Conservation (phyloP, 2,888 invertebrate genomes). For the Marronus borbonicus region DNA sequence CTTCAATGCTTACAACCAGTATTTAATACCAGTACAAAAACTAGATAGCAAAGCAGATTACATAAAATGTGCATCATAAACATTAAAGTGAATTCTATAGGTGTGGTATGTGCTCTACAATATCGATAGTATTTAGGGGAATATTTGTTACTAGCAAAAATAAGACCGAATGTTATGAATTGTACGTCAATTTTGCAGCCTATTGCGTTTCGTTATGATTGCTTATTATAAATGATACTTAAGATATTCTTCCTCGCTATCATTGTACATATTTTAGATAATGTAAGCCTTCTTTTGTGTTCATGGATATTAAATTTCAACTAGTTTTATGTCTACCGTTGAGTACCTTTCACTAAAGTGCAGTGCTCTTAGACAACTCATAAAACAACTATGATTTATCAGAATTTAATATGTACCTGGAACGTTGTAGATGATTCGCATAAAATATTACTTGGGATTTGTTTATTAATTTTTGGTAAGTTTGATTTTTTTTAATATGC, state of each 20-base stretch:
- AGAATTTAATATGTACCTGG: conserved; percentile 49
- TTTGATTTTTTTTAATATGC: conserved; percentile 50
- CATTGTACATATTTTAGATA: neutral
- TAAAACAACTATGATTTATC: conserved; percentile 45
- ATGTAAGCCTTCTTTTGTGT: neutral
- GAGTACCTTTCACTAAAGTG: conserved; percentile 20
- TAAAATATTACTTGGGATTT: conserved; percentile 72
- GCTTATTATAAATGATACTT: neutral
- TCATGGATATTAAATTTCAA: conserved; percentile 49
- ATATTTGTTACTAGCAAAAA: too few species aligned
- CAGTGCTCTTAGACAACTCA: conserved; percentile 12
- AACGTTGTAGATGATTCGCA: conserved; percentile 74
- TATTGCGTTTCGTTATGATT: neutral
- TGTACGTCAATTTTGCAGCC: too few species aligned
- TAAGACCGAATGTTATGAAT: too few species aligned
- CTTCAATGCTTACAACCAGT: too few species aligned
- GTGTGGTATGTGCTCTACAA: too few species aligned
- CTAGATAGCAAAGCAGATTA: too few species aligned
- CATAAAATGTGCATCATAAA: too few species aligned
- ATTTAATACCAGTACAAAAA: too few species aligned
- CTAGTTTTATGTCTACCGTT: conserved; percentile 20
- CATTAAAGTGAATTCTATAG: too few species aligned
- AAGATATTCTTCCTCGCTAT: neutral
- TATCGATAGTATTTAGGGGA: too few species aligned
- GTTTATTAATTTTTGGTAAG: conserved; percentile 74